A percentile compares a stretch with the other conserved stretches of the same genome.
Evolutionary conservation across 2,113 vertebrate species (phyloP).

Genomic region (Camelus bactrianus): DNA sequence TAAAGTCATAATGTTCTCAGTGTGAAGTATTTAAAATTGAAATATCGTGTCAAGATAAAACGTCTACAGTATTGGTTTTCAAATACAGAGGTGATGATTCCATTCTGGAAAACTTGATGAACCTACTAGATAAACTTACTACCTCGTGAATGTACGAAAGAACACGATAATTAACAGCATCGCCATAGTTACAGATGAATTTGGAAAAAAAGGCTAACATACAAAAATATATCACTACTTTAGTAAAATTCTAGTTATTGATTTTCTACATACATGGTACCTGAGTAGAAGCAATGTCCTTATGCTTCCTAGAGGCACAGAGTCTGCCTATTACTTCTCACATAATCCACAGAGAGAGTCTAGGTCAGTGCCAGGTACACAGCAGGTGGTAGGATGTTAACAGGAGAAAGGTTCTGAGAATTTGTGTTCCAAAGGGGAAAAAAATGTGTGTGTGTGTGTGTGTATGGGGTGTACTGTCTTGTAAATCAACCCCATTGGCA

Average conservation of each 20-base stretch:
- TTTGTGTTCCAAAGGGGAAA: conserved; percentile 51
- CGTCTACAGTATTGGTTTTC: neutral
- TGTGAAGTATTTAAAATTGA: conserved; percentile 24
- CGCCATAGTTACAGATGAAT: neutral
- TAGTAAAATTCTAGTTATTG: neutral
- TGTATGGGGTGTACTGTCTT: neutral
- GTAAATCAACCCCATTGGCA: neutral
- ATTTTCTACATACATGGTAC: neutral
- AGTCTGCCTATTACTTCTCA: neutral
- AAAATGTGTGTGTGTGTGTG: neutral
- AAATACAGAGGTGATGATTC: neutral
- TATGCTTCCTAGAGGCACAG: neutral
- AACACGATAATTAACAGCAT: neutral
- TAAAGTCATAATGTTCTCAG: conserved; percentile 51
- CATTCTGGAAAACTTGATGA: neutral
- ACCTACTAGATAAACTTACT: neutral
- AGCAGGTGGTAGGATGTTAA: neutral
- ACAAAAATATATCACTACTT: neutral
- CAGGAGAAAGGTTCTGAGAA: neutral
- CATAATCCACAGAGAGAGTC: neutral
- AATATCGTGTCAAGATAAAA: conserved; percentile 38
- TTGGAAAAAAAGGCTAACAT: neutral
- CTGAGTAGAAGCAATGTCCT: neutral
- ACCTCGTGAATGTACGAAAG: neutral
- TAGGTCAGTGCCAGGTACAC: neutral